phyloP scores from a whole-genome alignment of 2,888 invertebrate species.

The Drosophila gaucha region DNA sequence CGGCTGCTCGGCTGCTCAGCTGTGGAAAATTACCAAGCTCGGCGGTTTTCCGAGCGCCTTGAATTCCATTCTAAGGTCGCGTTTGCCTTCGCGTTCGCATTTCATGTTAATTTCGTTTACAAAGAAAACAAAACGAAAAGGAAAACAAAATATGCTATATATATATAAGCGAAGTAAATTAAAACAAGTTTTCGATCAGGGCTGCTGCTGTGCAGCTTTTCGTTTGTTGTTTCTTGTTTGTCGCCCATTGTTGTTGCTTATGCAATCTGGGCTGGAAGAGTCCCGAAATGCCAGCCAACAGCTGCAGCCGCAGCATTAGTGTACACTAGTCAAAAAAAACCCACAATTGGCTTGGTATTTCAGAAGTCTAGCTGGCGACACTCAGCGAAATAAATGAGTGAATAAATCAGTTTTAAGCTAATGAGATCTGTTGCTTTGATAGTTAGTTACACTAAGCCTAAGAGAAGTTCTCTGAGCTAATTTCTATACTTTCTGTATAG shows the following conservation, averaged over 20 bases:
- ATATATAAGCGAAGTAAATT: conserved; percentile 11
- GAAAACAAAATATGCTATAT: conserved; percentile 18
- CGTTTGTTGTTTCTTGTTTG: conserved; percentile 12
- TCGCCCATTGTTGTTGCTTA: conserved; percentile 32
- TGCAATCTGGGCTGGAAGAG: conserved; percentile 36
- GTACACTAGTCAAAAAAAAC: conserved; percentile 13
- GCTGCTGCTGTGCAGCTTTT: conserved; percentile 20
- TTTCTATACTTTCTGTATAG: no score
- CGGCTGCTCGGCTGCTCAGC: neutral
- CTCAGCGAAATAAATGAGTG: no score
- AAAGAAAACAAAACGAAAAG: conserved; percentile 22
- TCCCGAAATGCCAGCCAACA: conserved; percentile 14
- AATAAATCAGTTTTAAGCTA: no score
- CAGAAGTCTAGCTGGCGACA: neutral
- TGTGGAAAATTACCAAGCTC: conserved; percentile 52
- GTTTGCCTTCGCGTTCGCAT: conserved; percentile 24
- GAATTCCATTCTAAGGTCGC: conserved; percentile 57
- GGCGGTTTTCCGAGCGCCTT: conserved; percentile 45
- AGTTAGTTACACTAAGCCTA: no score
- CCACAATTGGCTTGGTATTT: neutral
- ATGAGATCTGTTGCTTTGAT: no score
- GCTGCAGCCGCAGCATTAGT: conserved; percentile 15
- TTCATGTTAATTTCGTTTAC: conserved; percentile 32
- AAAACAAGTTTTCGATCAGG: conserved; percentile 53
- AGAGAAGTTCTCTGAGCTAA: no score